Conservation (phyloP, 2,797 vertebrate genomes). For the Vespertilio murinus region DNA sequence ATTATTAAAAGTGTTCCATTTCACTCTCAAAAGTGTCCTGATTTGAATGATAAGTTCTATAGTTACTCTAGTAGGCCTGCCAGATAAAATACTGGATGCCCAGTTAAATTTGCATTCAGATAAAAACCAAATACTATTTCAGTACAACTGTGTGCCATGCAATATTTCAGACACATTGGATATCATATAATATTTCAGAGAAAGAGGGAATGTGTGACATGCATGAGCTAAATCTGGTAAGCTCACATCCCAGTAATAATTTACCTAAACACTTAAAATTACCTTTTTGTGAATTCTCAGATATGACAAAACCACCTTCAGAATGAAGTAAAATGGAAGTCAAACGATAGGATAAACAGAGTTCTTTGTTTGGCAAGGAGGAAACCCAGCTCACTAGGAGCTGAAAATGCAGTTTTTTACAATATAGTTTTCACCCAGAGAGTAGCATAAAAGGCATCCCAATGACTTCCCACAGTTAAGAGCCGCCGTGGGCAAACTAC, state of each 20-base stretch:
- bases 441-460: background rate
- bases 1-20: constrained; percentile 2
- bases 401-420: background rate
- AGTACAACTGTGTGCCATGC: background rate
- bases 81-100: background rate
- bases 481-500: no score
- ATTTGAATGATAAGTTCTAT: constrained; percentile 12
- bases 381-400: background rate
- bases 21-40: constrained; percentile 22
- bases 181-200: constrained; percentile 5
- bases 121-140: constrained; percentile 17
- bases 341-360: background rate
- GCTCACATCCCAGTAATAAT: background rate
- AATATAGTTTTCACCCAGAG: background rate
- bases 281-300: background rate
- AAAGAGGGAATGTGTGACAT: background rate
- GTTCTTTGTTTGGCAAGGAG: background rate
- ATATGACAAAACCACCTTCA: constrained; percentile 31
- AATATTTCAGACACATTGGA: constrained; percentile 11
- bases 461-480: background rate
- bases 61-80: background rate
- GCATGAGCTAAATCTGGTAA: background rate
- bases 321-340: constrained; percentile 32
- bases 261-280: constrained; percentile 1
- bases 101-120: constrained; percentile 20